A percentile compares a stretch with the other conserved stretches of the same genome.
Evolutionary conservation across 2,797 vertebrate species (phyloP).

Genomic region (Diplodus sargus): DNA sequence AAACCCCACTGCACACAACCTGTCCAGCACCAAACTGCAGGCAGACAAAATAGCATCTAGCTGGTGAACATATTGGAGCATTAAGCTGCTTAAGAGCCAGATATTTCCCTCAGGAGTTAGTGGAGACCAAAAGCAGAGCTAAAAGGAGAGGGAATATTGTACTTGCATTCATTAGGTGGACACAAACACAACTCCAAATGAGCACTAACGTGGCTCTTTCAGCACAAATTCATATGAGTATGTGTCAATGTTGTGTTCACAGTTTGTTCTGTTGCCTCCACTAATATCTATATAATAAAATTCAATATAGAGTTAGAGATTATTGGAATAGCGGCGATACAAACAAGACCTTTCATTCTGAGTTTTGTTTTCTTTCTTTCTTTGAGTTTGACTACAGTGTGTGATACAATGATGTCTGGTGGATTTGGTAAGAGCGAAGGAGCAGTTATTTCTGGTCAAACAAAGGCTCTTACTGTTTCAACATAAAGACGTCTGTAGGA

Average conservation of each 20-base stretch:
- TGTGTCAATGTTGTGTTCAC: background rate
- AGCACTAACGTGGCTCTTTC: background rate
- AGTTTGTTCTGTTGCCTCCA: background rate
- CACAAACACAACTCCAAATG: background rate
- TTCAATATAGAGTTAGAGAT: too few relatives aligned
- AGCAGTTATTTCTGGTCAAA: too few relatives aligned
- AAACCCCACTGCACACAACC: background rate
- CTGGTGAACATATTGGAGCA: background rate
- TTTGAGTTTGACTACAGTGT: too few relatives aligned
- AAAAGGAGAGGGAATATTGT: background rate
- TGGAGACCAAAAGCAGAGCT: background rate
- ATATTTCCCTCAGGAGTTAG: background rate
- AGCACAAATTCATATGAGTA: too few relatives aligned
- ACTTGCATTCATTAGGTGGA: background rate
- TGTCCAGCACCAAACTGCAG: constrained; percentile 6
- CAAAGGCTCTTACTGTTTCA: too few relatives aligned
- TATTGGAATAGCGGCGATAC: too few relatives aligned
- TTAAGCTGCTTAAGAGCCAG: background rate
- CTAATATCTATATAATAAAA: background rate
- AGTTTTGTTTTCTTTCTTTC: too few relatives aligned
- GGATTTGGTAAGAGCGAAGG: too few relatives aligned
- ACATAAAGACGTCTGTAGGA: too few relatives aligned
- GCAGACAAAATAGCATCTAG: background rate
- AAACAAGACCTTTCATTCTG: too few relatives aligned
- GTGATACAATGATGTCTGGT: too few relatives aligned